Base-by-base conservation (phyloP, 2,888 invertebrate species). In the Epirrhoe tristata region DNA sequence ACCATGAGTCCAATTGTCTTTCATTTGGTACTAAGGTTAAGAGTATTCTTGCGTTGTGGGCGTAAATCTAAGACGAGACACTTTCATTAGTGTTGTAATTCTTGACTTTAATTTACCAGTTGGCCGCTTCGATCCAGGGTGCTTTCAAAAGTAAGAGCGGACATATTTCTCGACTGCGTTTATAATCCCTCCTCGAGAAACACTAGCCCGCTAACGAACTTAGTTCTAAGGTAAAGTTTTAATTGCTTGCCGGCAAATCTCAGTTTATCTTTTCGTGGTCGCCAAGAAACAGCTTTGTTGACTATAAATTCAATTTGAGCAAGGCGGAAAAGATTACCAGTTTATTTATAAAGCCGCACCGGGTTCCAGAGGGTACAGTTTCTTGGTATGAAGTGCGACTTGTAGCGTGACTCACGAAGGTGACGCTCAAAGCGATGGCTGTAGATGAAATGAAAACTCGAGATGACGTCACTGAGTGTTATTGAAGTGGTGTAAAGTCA, bases 161-260 rank as follows among this genome's bases (percentile, higher is more conserved):
- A 87, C 85, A 89, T 89, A 90, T 90, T 89, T 89, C 87, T 84
- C 80, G 72, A 72, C 79, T 81, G 77, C 84, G 83, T 81, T 85
- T 85, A 88, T 88, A 87, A 88, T 85, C 83, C 81, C 79, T 82
- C 77, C 79, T 72, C 76, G 81, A 74, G 83, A 81, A 88, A 88
- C 88, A 88, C 88, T 88, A 88, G 84, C 80, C 74, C 69, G 86
- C 86, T 88, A 91, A 93, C 91, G 86, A 91, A 91, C 83, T 91
- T 90, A 89, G 89, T 90, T 89, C 83, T 84, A 86, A 91, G 90
- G 88, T 92, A 91, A 93, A 93, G 89, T 93, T 93, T 93, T 93
- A 93, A 93, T 93, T 93, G 93, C 91, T 89, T 87, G 81, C 87
- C 80, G 82, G 89, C 87, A 91, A 90, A 91, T 88, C 90, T 90